These are phyloP conservation scores for Ladona fulva DNA, from an alignment of 1,140 invertebrate species.

Conservation along the genomic window DNA sequence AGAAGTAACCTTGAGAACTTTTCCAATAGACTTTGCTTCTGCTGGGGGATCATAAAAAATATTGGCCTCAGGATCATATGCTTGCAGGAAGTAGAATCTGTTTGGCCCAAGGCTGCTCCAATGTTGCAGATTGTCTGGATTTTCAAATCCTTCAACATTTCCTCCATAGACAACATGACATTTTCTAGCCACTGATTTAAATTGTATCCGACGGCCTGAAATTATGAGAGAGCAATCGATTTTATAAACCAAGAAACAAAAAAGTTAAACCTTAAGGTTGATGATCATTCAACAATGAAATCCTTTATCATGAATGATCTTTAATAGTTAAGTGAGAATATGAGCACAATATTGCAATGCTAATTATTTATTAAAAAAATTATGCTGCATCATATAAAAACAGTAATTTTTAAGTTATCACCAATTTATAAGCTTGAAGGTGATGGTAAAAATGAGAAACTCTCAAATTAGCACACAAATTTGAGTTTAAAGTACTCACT, in stretches of 20 bases:
- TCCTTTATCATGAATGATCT: too few relatives aligned
- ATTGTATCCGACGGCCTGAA: constrained; percentile 43
- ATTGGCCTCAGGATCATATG: constrained; percentile 50
- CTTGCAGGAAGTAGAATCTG: constrained; percentile 67
- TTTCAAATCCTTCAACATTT: constrained; percentile 34
- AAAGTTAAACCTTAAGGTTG: constrained; percentile 18
- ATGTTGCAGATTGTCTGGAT: constrained; percentile 36
- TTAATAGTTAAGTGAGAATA: too few relatives aligned
- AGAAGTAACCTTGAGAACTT: constrained; percentile 44
- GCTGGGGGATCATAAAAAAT: constrained; percentile 53
- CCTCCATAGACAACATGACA: constrained; percentile 51
- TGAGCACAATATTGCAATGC: too few relatives aligned
- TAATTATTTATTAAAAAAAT: too few relatives aligned
- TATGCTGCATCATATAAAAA: too few relatives aligned
- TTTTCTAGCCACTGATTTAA: constrained; percentile 47
- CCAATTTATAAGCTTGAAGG: too few relatives aligned
- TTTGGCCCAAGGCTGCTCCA: constrained; percentile 55
- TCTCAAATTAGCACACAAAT: too few relatives aligned
- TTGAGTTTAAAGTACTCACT: too few relatives aligned
- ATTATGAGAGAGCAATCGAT: too few relatives aligned
- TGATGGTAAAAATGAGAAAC: constrained; percentile 26
- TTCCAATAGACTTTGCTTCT: constrained; percentile 48
- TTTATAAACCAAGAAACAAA: too few relatives aligned
- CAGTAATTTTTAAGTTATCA: too few relatives aligned
- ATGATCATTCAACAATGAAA: too few relatives aligned